Percentiles rank a stretch among this genome's conserved stretches.
Evolutionary conservation across 1,140 invertebrate genomes (phyloP).

Genomic region (Halyomorpha halys): DNA sequence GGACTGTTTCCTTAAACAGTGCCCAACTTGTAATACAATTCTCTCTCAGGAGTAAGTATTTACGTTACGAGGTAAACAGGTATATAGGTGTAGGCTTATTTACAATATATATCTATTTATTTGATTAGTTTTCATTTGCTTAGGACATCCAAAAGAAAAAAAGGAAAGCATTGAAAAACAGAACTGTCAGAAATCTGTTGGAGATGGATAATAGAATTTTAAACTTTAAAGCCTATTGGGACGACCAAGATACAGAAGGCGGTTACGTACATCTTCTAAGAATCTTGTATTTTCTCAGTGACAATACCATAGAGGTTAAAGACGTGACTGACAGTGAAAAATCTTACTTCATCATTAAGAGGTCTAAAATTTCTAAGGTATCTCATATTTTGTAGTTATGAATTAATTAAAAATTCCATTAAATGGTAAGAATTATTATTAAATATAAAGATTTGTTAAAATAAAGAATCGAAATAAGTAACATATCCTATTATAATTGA

Average conservation of each 20-base stretch:
- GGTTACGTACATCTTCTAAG: slow-evolving; percentile 63
- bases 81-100: too few relatives aligned
- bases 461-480: too few relatives aligned
- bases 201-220: slow-evolving; percentile 65
- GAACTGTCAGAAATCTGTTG: slow-evolving; percentile 59
- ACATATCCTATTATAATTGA: too few relatives aligned
- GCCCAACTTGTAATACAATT: too few relatives aligned
- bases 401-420: too few relatives aligned
- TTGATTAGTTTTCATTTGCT: too few relatives aligned
- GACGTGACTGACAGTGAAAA: slow-evolving; percentile 43
- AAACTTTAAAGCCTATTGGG: slow-evolving; percentile 82
- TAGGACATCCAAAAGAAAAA: slow-evolving; percentile 39
- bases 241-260: slow-evolving; percentile 62
- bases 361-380: slow-evolving; percentile 70
- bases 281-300: slow-evolving; percentile 71
- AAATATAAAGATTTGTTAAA: too few relatives aligned
- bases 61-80: too few relatives aligned
- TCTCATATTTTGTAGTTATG: slow-evolving; percentile 13
- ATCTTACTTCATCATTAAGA: slow-evolving; percentile 45
- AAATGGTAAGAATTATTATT: too few relatives aligned
- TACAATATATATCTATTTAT: too few relatives aligned
- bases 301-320: slow-evolving; percentile 82
- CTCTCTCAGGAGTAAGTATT: too few relatives aligned
- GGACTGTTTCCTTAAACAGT: too few relatives aligned
- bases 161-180: slow-evolving; percentile 9